Base-by-base conservation (phyloP, 2,888 invertebrate species). In the Patella pellucida region DNA sequence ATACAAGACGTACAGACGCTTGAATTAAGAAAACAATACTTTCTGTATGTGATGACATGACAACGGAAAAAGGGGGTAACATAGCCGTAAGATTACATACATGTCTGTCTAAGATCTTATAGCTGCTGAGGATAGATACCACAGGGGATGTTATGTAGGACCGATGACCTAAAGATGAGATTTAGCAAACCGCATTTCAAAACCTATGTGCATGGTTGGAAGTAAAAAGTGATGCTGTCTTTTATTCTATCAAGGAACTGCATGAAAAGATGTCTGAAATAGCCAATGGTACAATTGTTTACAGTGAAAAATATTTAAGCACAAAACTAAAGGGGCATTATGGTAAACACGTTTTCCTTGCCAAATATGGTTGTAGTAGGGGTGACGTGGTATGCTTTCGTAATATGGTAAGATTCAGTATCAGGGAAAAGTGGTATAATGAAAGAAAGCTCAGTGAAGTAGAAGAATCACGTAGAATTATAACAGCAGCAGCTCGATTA, bases 401-500 rank as follows among this genome's bases (percentile, higher is more conserved):
- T 9, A 69, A 69, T 27, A 69, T 69, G 69, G 69, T 27, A 15
- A 50, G 50, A 1, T 69, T 23, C 27, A 27, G 31, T 19, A 23
- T 31, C n/a, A 16, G 23, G 31, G 69, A 69, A 41, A 23, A 69
- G 23, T 69, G 69, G 69, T 69, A 69, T 23, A 16, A n/a, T 9
- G 23, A 69, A 50, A 69, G 23, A 23, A 16, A 31, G 11, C 16
- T 16, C 31, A 27, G 27, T 23, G 27, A 23, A 16, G 69, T 23
- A 23, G 69, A 69, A 7, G 69, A 69, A 69, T 16, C 31, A 7
- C 16, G 23, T 41, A 16, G 69, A 69, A 69, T 69, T 7, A 23
- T 69, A 16, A 69, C 69, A 69, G 69, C 69, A 19, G 69, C 69
- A 16, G 69, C 31, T 23, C n/a, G 27, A 16, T 7, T 69, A 69